Percentiles rank a stretch among this genome's conserved stretches.
These are phyloP conservation scores for Diarsia rubi DNA, from an alignment of 2,888 invertebrate genomes.

Conservation along the genomic window DNA sequence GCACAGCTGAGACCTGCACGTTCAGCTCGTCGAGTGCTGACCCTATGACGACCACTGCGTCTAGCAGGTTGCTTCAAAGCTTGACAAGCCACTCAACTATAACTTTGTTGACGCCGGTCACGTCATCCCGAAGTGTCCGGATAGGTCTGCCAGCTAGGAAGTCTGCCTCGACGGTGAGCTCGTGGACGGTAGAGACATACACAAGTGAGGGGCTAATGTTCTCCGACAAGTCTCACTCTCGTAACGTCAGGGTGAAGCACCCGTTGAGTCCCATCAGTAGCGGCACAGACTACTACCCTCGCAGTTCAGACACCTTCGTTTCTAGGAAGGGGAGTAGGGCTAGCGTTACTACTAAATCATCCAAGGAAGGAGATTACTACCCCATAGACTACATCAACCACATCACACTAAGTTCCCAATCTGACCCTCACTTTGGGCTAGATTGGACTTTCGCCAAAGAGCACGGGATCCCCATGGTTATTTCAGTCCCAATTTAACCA, in stretches of 20 bases:
- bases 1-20: background rate
- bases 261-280: conserved; percentile 75
- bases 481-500: conserved; percentile 16
- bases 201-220: conserved; percentile 64
- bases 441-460: conserved; percentile 64
- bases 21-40: background rate
- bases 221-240: conserved; percentile 17
- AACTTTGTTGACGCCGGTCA: conserved; percentile 17
- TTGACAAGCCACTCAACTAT: conserved; percentile 52
- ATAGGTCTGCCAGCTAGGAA: conserved; percentile 15
- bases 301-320: conserved; percentile 61
- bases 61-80: conserved; percentile 37
- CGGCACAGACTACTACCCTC: conserved; percentile 74
- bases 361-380: conserved; percentile 18
- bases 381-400: conserved; percentile 60
- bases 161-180: conserved; percentile 60
- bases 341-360: conserved; percentile 11
- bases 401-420: background rate
- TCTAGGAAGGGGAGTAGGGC: conserved; percentile 67
- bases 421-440: conserved; percentile 40
- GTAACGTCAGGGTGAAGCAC: conserved; percentile 63
- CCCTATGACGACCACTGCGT: conserved; percentile 68
- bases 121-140: conserved; percentile 15
- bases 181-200: conserved; percentile 76
- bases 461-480: conserved; percentile 32